Conservation (phyloP, 2,888 invertebrate genomes). For the Oasisia sp. region DNA sequence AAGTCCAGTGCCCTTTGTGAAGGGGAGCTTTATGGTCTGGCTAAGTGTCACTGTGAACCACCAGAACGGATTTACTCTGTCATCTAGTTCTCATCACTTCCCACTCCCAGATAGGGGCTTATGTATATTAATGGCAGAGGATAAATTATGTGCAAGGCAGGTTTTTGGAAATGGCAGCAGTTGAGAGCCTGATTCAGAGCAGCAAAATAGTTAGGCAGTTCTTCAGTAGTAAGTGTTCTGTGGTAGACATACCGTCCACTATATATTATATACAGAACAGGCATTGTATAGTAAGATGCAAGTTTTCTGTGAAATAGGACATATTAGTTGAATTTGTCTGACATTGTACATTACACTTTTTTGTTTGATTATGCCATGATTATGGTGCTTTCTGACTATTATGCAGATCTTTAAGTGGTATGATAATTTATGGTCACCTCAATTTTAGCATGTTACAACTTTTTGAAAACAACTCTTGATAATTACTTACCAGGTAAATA, state of each 20-base stretch:
- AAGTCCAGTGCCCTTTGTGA: not conserved
- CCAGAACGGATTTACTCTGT: not conserved
- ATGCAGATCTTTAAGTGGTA: not conserved
- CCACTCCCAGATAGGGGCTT: not conserved
- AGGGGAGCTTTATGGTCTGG: not conserved
- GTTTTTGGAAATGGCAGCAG: not conserved
- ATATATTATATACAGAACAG: not conserved
- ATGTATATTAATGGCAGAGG: not conserved
- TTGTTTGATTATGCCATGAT: not conserved
- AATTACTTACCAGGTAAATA: not conserved
- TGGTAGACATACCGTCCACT: not conserved
- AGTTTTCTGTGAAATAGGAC: not conserved
- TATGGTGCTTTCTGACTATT: not conserved
- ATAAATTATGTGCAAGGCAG: not conserved
- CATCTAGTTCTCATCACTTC: not conserved
- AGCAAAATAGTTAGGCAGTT: not conserved
- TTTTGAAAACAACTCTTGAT: not conserved
- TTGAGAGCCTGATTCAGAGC: not conserved
- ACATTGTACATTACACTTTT: no score
- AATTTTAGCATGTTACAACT: not conserved
- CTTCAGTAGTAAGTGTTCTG: not conserved
- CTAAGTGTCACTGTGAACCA: not conserved
- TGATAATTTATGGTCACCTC: not conserved
- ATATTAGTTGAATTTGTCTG: no score
- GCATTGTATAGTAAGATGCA: not conserved